Percentiles rank a stretch among this genome's conserved stretches.
Evolutionary conservation across 2,888 invertebrate species (phyloP).

Genomic region (Brenthis ino): DNA sequence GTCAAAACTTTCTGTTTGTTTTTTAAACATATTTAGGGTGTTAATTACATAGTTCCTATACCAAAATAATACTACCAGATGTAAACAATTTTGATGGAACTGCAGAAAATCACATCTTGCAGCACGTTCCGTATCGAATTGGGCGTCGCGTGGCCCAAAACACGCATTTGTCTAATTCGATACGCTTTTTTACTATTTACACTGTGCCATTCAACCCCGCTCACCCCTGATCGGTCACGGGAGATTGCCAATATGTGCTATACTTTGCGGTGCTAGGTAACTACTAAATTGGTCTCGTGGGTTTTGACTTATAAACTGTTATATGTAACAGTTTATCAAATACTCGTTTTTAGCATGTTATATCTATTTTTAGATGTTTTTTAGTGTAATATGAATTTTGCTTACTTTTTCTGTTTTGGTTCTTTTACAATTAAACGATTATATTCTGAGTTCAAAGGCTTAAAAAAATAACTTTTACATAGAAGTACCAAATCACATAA

Average conservation of each 20-base stretch:
- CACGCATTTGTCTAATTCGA: slow-evolving; percentile 79
- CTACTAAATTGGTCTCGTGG: slow-evolving; percentile 54
- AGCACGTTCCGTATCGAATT: slow-evolving; percentile 58
- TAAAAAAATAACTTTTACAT: too few species aligned
- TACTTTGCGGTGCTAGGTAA: slow-evolving; percentile 64
- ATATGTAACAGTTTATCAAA: slow-evolving; percentile 5
- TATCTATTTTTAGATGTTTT: not conserved
- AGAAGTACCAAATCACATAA: too few species aligned
- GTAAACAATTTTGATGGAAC: not conserved
- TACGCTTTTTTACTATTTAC: slow-evolving; percentile 75
- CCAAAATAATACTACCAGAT: not conserved
- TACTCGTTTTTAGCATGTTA: not conserved
- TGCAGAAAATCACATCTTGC: slow-evolving; percentile 33
- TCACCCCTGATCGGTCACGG: slow-evolving; percentile 75
- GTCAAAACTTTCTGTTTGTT: too few species aligned
- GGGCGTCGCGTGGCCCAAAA: slow-evolving; percentile 75
- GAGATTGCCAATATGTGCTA: slow-evolving; percentile 74
- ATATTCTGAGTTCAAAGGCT: too few species aligned
- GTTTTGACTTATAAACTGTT: slow-evolving; percentile 36
- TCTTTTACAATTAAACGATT: too few species aligned
- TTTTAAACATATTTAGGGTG: too few species aligned
- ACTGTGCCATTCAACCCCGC: slow-evolving; percentile 53
- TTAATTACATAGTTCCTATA: too few species aligned
- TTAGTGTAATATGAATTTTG: too few species aligned
- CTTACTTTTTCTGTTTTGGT: too few species aligned